These are phyloP conservation scores for Stegophylla sp. DNA, from an alignment of 2,888 invertebrate species.

Conservation along the genomic window DNA sequence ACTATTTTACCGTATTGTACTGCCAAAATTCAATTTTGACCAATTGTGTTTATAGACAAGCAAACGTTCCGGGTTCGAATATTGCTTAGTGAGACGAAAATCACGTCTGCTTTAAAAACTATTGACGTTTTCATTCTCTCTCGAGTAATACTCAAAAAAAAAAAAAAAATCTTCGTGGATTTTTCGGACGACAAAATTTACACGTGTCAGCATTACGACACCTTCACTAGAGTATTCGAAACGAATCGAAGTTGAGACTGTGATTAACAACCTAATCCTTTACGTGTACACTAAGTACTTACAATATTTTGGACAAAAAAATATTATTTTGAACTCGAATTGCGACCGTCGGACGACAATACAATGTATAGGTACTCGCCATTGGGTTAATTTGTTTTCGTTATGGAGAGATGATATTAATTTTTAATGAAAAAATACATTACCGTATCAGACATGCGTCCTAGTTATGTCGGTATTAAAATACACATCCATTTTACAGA, in stretches of 20 bases:
- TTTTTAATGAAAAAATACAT: conserved; percentile 8
- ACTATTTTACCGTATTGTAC: too few relatives aligned
- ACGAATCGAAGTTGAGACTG: too few relatives aligned
- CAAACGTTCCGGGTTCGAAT: neutral
- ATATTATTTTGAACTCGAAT: neutral
- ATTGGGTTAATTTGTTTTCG: neutral
- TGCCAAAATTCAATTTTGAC: neutral
- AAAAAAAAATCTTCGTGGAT: too few relatives aligned
- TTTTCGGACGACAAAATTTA: too few relatives aligned
- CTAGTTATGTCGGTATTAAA: neutral
- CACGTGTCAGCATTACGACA: too few relatives aligned
- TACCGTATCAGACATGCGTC: neutral
- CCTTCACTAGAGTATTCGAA: too few relatives aligned
- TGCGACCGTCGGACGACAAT: too few relatives aligned
- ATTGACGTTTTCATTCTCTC: neutral
- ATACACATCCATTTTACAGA: neutral
- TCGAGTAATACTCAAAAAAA: too few relatives aligned
- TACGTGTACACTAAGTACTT: too few relatives aligned
- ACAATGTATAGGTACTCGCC: neutral
- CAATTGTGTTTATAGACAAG: neutral
- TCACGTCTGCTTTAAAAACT: neutral
- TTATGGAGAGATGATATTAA: neutral
- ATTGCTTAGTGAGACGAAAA: neutral
- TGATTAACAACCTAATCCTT: too few relatives aligned
- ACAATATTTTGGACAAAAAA: too few relatives aligned